phyloP scores from a whole-genome alignment of 2,888 invertebrate genomes.

The Diachrysia chrysitis region DNA sequence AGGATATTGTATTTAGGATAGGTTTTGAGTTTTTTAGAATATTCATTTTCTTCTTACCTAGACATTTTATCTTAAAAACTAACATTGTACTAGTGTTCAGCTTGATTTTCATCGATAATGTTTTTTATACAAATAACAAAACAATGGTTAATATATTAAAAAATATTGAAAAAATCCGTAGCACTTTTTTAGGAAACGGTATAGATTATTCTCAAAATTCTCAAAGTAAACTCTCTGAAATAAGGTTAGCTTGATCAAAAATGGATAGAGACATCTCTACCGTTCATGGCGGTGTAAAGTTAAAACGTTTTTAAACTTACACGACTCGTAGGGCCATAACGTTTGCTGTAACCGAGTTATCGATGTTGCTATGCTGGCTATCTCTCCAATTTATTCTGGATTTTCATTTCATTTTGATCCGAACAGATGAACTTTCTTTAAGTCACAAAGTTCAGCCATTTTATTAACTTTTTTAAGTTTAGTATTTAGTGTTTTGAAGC shows the following conservation, averaged over 20 bases:
- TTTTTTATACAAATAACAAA: too few species aligned
- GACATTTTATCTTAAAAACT: too few species aligned
- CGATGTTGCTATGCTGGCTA: slow-evolving; percentile 4
- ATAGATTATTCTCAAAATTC: too few species aligned
- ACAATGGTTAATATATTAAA: too few species aligned
- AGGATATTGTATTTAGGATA: too few species aligned
- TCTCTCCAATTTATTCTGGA: slow-evolving; percentile 14
- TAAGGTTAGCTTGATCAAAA: slow-evolving; percentile 27
- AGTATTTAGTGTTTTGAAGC: background rate
- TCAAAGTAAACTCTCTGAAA: background rate
- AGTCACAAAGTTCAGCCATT: background rate
- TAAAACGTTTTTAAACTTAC: slow-evolving; percentile 37
- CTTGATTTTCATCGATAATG: too few species aligned
- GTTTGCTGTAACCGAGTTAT: slow-evolving; percentile 21
- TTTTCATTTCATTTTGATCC: slow-evolving; percentile 16
- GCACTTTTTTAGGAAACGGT: too few species aligned
- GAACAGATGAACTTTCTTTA: background rate
- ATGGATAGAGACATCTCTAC: slow-evolving; percentile 22
- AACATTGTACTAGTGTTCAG: too few species aligned
- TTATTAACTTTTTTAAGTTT: background rate
- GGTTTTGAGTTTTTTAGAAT: too few species aligned
- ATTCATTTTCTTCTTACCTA: too few species aligned
- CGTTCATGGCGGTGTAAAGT: slow-evolving; percentile 14
- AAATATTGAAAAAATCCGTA: too few species aligned
- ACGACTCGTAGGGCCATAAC: slow-evolving; percentile 9